Evolutionary conservation across 2,888 invertebrate species (phyloP).

Genomic region (Papilio gigon): DNA sequence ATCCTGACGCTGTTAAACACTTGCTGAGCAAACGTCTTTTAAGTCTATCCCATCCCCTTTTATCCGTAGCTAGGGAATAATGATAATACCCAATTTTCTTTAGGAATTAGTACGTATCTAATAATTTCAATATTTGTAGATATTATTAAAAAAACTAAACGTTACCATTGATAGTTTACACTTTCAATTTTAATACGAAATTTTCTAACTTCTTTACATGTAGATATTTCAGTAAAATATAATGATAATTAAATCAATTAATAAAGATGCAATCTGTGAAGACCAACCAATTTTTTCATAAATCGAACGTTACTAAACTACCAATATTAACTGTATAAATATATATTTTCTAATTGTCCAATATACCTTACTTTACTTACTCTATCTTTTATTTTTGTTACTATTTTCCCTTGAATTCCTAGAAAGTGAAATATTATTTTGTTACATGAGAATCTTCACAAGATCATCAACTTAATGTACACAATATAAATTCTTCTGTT

Average conservation of each 20-base stretch:
- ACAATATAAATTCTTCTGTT: no score
- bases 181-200: not conserved
- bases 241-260: constrained; percentile 5
- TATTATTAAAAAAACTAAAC: no score
- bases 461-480: no score
- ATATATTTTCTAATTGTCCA: not conserved
- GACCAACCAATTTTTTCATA: not conserved
- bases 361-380: no score
- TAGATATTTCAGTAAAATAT: not conserved
- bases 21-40: constrained; percentile 23
- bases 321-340: not conserved
- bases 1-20: not conserved
- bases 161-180: no score
- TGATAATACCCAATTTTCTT: no score
- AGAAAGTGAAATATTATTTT: no score
- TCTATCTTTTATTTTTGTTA: no score
- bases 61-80: constrained; percentile 5
- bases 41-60: not conserved
- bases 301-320: not conserved
- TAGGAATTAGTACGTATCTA: no score
- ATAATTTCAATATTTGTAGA: no score
- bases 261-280: not conserved
- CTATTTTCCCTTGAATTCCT: no score
- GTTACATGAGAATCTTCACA: no score
- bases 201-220: not conserved